Conservation (phyloP, 2,888 invertebrate genomes). For the Helicoverpa assulta region DNA sequence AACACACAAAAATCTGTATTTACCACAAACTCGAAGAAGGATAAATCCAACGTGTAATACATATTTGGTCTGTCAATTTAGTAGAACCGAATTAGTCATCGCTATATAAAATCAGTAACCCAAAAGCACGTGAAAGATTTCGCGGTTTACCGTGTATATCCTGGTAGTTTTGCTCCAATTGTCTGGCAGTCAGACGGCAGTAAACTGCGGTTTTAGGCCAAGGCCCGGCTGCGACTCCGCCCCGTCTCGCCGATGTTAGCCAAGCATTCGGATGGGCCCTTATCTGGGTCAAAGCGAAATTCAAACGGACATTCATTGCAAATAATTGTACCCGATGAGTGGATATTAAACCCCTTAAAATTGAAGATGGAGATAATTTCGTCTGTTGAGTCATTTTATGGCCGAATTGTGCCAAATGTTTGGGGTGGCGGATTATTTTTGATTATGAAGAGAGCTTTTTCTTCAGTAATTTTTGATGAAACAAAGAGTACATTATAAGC, state of each 20-base stretch:
- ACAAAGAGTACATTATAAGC: neutral
- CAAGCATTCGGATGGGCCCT: slow-evolving; percentile 65
- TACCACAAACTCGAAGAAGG: no score
- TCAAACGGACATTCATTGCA: slow-evolving; percentile 51
- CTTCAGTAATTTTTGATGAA: slow-evolving; percentile 12
- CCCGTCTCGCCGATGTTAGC: slow-evolving; percentile 74
- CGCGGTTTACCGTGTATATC: slow-evolving; percentile 1
- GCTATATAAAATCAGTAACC: neutral
- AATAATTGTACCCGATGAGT: slow-evolving; percentile 31
- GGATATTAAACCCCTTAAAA: slow-evolving; percentile 28
- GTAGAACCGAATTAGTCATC: no score
- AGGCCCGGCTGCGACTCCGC: slow-evolving; percentile 69
- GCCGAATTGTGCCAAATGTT: slow-evolving; percentile 32
- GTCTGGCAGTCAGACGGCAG: slow-evolving; percentile 42
- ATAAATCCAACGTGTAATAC: no score
- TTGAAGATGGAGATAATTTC: slow-evolving; percentile 16
- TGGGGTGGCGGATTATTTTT: neutral
- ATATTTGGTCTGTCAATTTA: no score
- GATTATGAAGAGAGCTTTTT: slow-evolving; percentile 21
- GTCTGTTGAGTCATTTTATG: slow-evolving; percentile 25
- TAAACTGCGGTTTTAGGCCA: slow-evolving; percentile 70
- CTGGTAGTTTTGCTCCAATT: slow-evolving; percentile 40
- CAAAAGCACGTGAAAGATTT: slow-evolving; percentile 13
- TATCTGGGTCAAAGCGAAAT: slow-evolving; percentile 71
- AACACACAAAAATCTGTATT: no score